These are phyloP conservation scores for Coracias cyanogaster DNA, from an alignment of 2,797 vertebrate species.

Conservation along the genomic window DNA sequence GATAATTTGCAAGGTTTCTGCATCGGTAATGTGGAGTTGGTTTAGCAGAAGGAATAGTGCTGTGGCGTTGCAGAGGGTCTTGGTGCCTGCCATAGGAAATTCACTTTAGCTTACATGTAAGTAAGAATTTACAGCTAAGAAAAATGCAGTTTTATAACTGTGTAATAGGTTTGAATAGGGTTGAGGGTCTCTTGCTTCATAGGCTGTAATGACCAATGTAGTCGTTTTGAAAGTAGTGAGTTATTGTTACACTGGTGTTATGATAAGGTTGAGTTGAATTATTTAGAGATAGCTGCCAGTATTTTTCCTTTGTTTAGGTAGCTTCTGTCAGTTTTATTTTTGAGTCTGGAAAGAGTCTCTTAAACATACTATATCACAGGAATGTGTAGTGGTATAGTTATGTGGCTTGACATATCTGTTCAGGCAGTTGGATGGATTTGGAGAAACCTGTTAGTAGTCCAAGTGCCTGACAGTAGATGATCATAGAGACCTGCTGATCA, in stretches of 20 bases:
- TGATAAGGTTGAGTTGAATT: neutral
- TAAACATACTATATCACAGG: neutral
- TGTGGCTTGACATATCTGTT: fast-evolving
- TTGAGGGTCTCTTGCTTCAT: neutral
- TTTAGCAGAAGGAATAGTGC: neutral
- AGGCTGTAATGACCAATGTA: neutral
- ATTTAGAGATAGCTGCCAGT: neutral
- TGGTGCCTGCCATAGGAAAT: neutral
- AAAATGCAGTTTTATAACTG: neutral
- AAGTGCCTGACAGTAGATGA: neutral
- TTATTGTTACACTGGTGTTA: neutral
- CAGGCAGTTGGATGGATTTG: neutral
- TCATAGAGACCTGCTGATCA: neutral
- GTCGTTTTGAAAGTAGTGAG: neutral
- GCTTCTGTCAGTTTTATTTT: neutral
- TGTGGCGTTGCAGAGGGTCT: neutral
- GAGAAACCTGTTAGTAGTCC: neutral
- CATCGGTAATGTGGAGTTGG: fast-evolving
- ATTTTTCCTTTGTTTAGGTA: neutral
- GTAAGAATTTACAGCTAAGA: neutral
- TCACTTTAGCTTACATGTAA: neutral
- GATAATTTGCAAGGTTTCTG: neutral
- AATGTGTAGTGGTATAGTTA: neutral
- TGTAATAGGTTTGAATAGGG: neutral
- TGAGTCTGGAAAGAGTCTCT: neutral